phyloP scores from a whole-genome alignment of 2,888 invertebrate genomes.

The Automeris io region DNA sequence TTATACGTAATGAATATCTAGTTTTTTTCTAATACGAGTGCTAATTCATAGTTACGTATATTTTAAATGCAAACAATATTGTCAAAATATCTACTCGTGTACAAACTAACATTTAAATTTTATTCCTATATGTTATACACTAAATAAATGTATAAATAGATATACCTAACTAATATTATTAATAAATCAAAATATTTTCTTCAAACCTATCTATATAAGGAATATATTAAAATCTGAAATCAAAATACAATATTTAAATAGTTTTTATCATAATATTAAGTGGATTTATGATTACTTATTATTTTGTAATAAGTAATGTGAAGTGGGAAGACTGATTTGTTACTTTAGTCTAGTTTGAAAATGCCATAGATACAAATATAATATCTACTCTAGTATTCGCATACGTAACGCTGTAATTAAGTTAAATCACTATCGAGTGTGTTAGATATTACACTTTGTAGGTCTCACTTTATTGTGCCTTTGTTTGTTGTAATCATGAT shows the following conservation, averaged over 20 bases:
- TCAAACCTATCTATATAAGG: background rate
- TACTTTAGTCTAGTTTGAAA: constrained; percentile 76
- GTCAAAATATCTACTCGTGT: background rate
- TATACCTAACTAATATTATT: background rate
- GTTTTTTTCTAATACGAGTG: constrained; percentile 16
- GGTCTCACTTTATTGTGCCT: constrained; percentile 70
- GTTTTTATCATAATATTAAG: constrained; percentile 34
- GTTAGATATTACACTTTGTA: constrained; percentile 52
- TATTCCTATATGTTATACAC: background rate
- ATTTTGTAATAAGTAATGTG: constrained; percentile 65
- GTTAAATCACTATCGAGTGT: constrained; percentile 49
- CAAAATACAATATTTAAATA: constrained; percentile 10
- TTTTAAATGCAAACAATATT: background rate
- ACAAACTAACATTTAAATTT: background rate
- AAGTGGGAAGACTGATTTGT: constrained; percentile 77
- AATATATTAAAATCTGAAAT: constrained; percentile 1
- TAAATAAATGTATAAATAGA: constrained; percentile 1
- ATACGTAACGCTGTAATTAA: constrained; percentile 43
- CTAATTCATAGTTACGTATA: background rate
- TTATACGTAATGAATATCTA: constrained; percentile 39
- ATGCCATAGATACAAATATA: constrained; percentile 72
- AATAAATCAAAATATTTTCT: background rate
- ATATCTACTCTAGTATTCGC: constrained; percentile 51
- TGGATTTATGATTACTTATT: constrained; percentile 56
- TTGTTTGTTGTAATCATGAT: constrained; percentile 58